Conservation (phyloP, 2,113 vertebrate genomes). For the Galeopterus variegatus region DNA sequence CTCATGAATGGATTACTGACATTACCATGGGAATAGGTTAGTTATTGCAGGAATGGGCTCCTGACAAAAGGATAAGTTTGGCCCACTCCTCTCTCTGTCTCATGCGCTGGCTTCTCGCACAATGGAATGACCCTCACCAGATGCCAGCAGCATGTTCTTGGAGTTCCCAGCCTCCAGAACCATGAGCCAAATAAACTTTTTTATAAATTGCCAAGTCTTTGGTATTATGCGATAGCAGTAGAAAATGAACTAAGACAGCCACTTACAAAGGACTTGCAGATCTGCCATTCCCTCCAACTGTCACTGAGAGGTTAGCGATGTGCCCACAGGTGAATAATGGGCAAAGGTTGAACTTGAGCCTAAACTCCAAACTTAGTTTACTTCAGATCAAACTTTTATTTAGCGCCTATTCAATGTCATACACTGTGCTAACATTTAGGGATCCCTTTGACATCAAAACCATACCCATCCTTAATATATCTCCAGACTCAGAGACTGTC, state of each 20-base stretch:
- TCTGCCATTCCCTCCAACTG: neutral
- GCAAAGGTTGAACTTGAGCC: neutral
- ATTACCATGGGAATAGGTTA: neutral
- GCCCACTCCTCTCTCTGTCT: neutral
- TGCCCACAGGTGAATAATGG: neutral
- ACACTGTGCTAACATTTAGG: neutral
- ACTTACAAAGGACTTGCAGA: neutral
- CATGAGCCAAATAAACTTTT: neutral
- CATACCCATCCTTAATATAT: neutral
- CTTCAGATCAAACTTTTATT: neutral
- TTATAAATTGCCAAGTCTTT: neutral
- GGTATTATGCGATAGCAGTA: neutral
- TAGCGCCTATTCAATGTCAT: neutral
- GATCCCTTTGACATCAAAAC: neutral
- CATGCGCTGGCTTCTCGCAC: neutral
- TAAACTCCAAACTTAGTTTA: neutral
- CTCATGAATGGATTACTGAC: neutral
- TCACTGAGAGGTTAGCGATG: neutral
- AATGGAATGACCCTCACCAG: neutral
- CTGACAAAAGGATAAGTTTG: neutral
- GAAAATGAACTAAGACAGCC: neutral
- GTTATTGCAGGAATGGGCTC: neutral
- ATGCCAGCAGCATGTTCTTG: neutral
- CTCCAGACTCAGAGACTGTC: neutral
- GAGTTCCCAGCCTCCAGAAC: neutral